Conservation (phyloP, 2,888 invertebrate genomes). For the Spatulosminthurus flaviceps region DNA sequence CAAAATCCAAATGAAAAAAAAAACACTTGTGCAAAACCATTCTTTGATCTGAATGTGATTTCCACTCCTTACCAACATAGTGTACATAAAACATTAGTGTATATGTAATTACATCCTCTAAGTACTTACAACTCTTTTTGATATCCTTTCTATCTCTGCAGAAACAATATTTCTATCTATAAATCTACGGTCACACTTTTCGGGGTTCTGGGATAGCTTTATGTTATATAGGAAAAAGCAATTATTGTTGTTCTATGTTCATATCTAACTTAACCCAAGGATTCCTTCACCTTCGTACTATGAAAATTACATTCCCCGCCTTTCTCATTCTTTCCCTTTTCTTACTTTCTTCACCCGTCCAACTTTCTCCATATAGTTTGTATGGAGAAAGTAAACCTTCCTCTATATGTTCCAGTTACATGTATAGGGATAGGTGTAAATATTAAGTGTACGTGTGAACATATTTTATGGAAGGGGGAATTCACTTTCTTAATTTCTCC, state of each 20-base stretch:
- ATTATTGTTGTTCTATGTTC: slow-evolving; percentile 32
- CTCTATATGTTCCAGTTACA: too few species aligned
- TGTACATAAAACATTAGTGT: not conserved
- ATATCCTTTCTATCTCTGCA: not conserved
- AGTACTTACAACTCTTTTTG: not conserved
- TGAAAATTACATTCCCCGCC: not conserved
- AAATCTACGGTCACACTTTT: not conserved
- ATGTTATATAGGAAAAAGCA: slow-evolving; percentile 4
- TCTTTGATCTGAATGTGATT: slow-evolving; percentile 22
- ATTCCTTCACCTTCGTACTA: slow-evolving; percentile 21
- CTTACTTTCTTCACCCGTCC: not conserved
- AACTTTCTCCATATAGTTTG: not conserved
- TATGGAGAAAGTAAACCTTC: not conserved
- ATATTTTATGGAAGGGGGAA: too few species aligned
- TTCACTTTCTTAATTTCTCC: too few species aligned
- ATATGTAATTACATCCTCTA: slow-evolving; percentile 5
- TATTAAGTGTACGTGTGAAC: too few species aligned
- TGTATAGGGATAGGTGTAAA: too few species aligned
- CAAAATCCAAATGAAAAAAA: too few species aligned
- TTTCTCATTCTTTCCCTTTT: not conserved
- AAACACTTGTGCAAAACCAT: not conserved
- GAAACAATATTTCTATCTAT: too few species aligned
- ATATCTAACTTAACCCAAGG: slow-evolving; percentile 12
- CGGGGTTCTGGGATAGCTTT: too few species aligned
- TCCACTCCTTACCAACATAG: slow-evolving; percentile 22